Percentiles rank a stretch among this genome's conserved stretches.
Conservation (phyloP, 1,140 invertebrate genomes). For the Apolygus lucorum region DNA sequence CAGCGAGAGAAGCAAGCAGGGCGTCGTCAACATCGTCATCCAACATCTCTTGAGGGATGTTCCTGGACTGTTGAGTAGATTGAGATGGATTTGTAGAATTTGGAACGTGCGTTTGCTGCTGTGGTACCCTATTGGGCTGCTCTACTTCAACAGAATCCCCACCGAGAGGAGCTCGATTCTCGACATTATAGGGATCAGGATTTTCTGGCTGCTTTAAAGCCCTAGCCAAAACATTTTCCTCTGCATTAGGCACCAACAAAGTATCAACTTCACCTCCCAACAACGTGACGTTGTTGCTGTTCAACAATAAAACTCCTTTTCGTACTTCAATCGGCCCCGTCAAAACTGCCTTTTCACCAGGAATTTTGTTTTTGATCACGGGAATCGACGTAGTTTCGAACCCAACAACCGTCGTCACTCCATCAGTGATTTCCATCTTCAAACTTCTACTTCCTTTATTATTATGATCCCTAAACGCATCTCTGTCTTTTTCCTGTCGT, state of each 20-base stretch:
- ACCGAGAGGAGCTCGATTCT: background rate
- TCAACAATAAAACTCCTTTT: constrained; percentile 58
- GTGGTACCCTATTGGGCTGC: background rate
- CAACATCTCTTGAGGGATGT: background rate
- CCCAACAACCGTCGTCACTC: constrained; percentile 54
- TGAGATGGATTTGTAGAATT: background rate
- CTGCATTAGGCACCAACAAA: constrained; percentile 48
- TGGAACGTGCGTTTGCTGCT: background rate
- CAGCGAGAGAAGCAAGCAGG: constrained; percentile 14
- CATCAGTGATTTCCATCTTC: constrained; percentile 66
- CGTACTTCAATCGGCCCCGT: constrained; percentile 60
- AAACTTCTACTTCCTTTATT: constrained; percentile 43
- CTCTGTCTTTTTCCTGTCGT: constrained; percentile 44
- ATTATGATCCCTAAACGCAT: constrained; percentile 41
- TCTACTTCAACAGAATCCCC: background rate
- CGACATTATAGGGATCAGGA: constrained; percentile 19
- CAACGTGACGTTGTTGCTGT: constrained; percentile 50
- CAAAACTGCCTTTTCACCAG: constrained; percentile 54
- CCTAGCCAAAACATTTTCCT: constrained; percentile 51
- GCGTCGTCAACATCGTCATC: constrained; percentile 26
- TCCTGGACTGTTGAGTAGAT: background rate
- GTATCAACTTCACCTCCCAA: constrained; percentile 67
- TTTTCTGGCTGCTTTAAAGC: constrained; percentile 42
- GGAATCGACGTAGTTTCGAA: constrained; percentile 63
- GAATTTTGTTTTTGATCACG: constrained; percentile 49